These are phyloP conservation scores for Phoenicopterus ruber DNA, from an alignment of 2,113 vertebrate species.

Conservation along the genomic window DNA sequence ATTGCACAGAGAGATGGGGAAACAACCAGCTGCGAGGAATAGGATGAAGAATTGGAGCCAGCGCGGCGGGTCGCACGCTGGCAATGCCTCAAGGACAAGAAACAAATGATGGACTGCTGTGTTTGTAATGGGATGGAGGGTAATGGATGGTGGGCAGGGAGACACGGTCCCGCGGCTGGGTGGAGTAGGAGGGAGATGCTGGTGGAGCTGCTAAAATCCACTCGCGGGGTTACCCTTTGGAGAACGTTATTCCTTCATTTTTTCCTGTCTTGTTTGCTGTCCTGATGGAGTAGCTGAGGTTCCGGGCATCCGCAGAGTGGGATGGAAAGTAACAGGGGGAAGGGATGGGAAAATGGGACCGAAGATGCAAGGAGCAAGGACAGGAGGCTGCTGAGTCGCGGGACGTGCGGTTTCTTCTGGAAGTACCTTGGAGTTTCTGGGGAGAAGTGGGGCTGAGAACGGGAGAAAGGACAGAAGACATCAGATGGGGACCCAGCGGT, in stretches of 20 bases:
- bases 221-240: neutral
- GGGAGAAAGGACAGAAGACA: neutral
- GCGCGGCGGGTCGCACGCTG: neutral
- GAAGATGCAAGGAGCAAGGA: neutral
- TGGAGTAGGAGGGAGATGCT: neutral
- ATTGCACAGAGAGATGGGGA: neutral
- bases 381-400: neutral
- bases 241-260: neutral
- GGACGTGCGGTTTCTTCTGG: neutral
- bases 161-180: rapidly evolving
- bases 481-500: too few relatives aligned
- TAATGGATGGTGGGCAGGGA: neutral
- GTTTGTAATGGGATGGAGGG: neutral
- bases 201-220: neutral
- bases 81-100: constrained; percentile 28
- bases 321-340: rapidly evolving
- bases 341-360: neutral
- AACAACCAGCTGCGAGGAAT: neutral
- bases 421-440: neutral
- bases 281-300: neutral
- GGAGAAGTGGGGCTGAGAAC: neutral
- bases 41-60: neutral
- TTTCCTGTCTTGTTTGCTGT: neutral
- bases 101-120: neutral
- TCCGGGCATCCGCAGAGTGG: neutral